Conservation (phyloP, 2,797 vertebrate species). For the Sparidentex hasta region DNA sequence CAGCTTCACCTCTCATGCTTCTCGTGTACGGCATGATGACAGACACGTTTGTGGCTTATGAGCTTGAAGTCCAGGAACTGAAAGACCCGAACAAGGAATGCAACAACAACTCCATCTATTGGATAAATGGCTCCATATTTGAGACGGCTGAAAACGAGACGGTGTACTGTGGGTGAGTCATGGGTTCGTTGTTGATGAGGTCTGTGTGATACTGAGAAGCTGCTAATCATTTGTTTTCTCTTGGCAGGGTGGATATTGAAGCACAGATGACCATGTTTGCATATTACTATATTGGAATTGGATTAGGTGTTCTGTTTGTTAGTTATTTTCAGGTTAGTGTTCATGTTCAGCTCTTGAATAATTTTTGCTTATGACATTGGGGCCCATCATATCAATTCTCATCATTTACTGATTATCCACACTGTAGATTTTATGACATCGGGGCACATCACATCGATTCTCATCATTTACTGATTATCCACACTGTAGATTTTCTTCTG, state of each 20-base stretch:
- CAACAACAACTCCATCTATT: conserved; percentile 88
- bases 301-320: conserved; percentile 79
- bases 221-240: conserved; percentile 28
- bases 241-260: conserved; percentile 85
- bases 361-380: neutral
- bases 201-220: neutral
- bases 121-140: conserved; percentile 87
- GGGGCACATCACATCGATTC: neutral
- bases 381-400: too few relatives aligned
- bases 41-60: conserved; percentile 93
- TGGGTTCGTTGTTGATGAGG: neutral
- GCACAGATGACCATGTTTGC: conserved; percentile 86
- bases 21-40: conserved; percentile 93
- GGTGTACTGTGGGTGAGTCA: conserved; percentile 82
- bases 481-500: conserved; percentile 83
- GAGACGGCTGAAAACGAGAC: conserved; percentile 72
- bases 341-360: neutral
- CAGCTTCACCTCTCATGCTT: conserved; percentile 89
- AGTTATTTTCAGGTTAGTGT: conserved; percentile 87
- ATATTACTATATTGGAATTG: conserved; percentile 87
- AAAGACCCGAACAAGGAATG: conserved; percentile 89
- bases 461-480: too few relatives aligned
- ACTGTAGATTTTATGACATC: conserved; percentile 73
- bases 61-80: conserved; percentile 90
- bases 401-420: too few relatives aligned